These are phyloP conservation scores for Venturia canescens DNA, from an alignment of 1,140 invertebrate species.

Conservation along the genomic window DNA sequence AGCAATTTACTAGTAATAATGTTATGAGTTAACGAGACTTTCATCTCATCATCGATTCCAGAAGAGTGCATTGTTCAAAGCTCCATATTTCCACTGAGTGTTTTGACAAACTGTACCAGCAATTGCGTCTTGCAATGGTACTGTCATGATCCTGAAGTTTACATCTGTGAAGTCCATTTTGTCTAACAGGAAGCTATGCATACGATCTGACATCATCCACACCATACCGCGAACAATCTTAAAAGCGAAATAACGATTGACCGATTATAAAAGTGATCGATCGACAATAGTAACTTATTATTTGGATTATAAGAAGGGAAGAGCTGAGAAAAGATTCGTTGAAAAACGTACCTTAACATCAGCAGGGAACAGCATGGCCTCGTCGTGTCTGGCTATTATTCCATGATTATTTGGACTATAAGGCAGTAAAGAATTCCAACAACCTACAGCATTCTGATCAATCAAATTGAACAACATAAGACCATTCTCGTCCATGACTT, in stretches of 20 bases:
- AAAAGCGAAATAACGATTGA: slow-evolving; percentile 5
- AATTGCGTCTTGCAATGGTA: slow-evolving; percentile 81
- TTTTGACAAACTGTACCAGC: slow-evolving; percentile 84
- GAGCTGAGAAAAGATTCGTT: not conserved
- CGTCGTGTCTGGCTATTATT: slow-evolving; percentile 85
- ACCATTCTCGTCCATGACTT: slow-evolving; percentile 84
- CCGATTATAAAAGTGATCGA: too few species aligned
- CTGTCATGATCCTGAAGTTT: slow-evolving; percentile 87
- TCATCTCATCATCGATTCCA: too few species aligned
- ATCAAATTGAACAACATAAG: slow-evolving; percentile 87
- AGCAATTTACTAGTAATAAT: too few species aligned
- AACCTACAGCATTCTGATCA: slow-evolving; percentile 88
- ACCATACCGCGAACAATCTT: slow-evolving; percentile 69
- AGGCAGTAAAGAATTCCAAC: slow-evolving; percentile 84
- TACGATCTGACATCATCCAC: slow-evolving; percentile 89
- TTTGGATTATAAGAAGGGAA: not conserved
- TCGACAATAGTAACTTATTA: too few species aligned
- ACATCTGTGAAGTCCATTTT: slow-evolving; percentile 85
- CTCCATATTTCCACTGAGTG: too few species aligned
- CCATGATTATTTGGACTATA: slow-evolving; percentile 83
- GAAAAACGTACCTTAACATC: slow-evolving; percentile 82
- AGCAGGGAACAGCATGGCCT: slow-evolving; percentile 85
- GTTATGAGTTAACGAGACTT: too few species aligned
- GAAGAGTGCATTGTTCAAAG: too few species aligned
- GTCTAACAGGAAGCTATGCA: slow-evolving; percentile 86